Evolutionary conservation across 2,113 vertebrate species (phyloP), one percentile per base, ranked within the genome.

Genomic region (Psilopsiagon aurifrons): DNA sequence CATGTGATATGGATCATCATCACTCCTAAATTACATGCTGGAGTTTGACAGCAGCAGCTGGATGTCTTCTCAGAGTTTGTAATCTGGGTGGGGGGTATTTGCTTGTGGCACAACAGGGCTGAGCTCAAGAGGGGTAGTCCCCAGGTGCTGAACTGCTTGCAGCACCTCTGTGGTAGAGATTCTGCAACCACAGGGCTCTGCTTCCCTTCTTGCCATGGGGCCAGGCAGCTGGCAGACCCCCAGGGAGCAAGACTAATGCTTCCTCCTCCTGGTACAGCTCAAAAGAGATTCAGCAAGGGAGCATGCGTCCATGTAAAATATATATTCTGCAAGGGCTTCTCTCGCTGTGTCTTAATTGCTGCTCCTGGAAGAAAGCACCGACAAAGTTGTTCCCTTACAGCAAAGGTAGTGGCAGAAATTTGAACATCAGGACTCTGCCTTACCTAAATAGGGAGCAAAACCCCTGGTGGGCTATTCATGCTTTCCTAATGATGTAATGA

Each of bases 21-120:
- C 13, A 3, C 52, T 91, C 88, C 79, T 57, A 33, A 85, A 47
- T 23, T 29, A 46, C 27, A 54, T 59, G 80, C 80, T 47, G 83
- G 57, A 54, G n/a, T 70, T 25, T 60, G 83, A 44, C 49, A 71
- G 57, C 11, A 44, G 80, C 89, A 86, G 81, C 20, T 88, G 70
- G 66, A 24, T 37, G 41, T 35, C 78, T 81, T 83, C 51, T 83
- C 70, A 37, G 37, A n/a, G 9, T 49, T 66, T 68, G 67, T 59
- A 41, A 4, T 75, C 33, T 37, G 23, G 27, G 8, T 13, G 20
- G 59, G 55, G 25, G 41, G 46, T n/a, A 10, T 83, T 73, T 71
- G 22, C 64, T 64, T 0, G 0, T 5, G 4, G 37, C 69, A 57
- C 0, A 3, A 6, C 4, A 19, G n/a, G 46, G 51, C 47, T 64